Evolutionary conservation across 64 coral and sea anemone species (phyloP).

Genomic region (Actinia equina): DNA sequence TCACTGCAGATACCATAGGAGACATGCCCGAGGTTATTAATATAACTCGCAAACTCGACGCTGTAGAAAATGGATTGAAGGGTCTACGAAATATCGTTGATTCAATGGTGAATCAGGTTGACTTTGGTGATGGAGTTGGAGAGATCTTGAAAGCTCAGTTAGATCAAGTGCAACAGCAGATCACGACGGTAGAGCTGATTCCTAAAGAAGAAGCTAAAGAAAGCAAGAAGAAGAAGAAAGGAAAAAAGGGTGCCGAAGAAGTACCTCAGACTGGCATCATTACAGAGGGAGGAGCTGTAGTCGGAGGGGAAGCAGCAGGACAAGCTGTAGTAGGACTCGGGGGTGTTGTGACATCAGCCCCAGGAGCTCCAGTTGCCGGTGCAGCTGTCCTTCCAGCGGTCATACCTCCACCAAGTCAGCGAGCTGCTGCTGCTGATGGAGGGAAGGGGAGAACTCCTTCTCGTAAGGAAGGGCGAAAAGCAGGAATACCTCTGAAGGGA

Average conservation of each 20-base stretch:
- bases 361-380: slow-evolving; percentile 25
- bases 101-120: slow-evolving; percentile 92
- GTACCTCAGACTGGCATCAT: slow-evolving; percentile 64
- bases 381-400: slow-evolving; percentile 36
- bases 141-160: slow-evolving; percentile 80
- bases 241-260: slow-evolving; percentile 45
- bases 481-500: slow-evolving; percentile 51
- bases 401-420: slow-evolving; percentile 49
- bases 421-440: not conserved
- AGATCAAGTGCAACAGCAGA: slow-evolving; percentile 65
- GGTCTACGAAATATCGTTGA: slow-evolving; percentile 86
- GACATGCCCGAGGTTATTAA: slow-evolving; percentile 78
- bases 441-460: slow-evolving; percentile 31
- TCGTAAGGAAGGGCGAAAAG: slow-evolving; percentile 52
- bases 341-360: slow-evolving; percentile 4
- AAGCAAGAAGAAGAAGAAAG: slow-evolving; percentile 76
- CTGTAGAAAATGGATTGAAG: slow-evolving; percentile 76
- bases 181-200: slow-evolving; percentile 65
- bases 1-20: slow-evolving; percentile 40
- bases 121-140: slow-evolving; percentile 88
- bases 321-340: slow-evolving; percentile 31
- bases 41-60: slow-evolving; percentile 62
- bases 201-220: slow-evolving; percentile 46
- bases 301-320: not conserved
- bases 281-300: slow-evolving; percentile 50